Evolutionary conservation across 1,140 invertebrate genomes (phyloP).

Genomic region (Mylabris phalerata): DNA sequence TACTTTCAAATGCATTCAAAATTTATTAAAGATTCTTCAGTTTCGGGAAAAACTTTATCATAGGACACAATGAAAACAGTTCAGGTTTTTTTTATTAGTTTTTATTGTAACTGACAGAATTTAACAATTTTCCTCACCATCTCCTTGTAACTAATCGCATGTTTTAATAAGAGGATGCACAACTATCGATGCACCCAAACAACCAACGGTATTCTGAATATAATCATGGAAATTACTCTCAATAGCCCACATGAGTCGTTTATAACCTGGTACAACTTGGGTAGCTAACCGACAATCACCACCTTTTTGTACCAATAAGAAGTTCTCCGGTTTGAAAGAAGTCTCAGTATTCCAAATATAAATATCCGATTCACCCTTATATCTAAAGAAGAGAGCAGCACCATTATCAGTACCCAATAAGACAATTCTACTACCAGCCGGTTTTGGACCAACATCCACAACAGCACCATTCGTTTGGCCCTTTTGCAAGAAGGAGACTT

Average conservation of each 20-base stretch:
- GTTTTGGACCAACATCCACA: slow-evolving; percentile 50
- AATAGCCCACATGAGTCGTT: slow-evolving; percentile 53
- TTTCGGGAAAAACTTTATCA: too few species aligned
- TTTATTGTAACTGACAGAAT: background rate
- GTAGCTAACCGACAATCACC: slow-evolving; percentile 54
- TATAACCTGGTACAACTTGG: slow-evolving; percentile 51
- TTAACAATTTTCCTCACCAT: background rate
- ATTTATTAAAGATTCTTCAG: too few species aligned
- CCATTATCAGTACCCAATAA: slow-evolving; percentile 55
- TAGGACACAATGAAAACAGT: too few species aligned
- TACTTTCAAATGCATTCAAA: too few species aligned
- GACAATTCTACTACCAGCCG: slow-evolving; percentile 46
- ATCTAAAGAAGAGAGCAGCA: slow-evolving; percentile 51
- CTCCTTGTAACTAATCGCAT: slow-evolving; percentile 21
- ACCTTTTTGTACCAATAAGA: slow-evolving; percentile 50
- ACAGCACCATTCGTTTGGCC: slow-evolving; percentile 47
- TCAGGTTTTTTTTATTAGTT: too few species aligned
- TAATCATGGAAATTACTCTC: slow-evolving; percentile 61
- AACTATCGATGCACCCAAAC: slow-evolving; percentile 43
- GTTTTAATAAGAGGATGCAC: slow-evolving; percentile 39
- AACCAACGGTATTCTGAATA: slow-evolving; percentile 50
- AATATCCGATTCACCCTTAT: slow-evolving; percentile 52
- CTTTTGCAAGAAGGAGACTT: slow-evolving; percentile 43
- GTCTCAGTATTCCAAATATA: slow-evolving; percentile 56
- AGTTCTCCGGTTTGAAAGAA: slow-evolving; percentile 48